A percentile compares a stretch with the other conserved stretches of the same genome.
These are phyloP conservation scores for Arrhopalites spinosus DNA, from an alignment of 2,888 invertebrate genomes.

Conservation along the genomic window DNA sequence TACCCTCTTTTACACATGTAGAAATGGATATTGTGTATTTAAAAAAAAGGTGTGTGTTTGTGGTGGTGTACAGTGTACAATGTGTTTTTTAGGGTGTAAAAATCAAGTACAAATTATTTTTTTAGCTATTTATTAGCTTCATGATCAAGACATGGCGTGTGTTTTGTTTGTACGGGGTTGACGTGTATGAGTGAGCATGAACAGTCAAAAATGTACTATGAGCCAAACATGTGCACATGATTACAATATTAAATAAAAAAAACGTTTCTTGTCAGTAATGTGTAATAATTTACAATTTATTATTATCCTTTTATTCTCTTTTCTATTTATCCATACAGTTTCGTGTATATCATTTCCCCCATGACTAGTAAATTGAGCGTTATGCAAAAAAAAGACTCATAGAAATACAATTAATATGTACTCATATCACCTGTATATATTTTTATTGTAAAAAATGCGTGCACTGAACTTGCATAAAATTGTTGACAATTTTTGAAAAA, in stretches of 20 bases:
- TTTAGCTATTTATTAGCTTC: not conserved
- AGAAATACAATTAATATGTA: not conserved
- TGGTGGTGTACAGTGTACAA: too few relatives aligned
- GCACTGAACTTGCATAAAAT: not conserved
- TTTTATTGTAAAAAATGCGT: not conserved
- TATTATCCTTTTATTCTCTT: not conserved
- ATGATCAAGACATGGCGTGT: slow-evolving; percentile 32
- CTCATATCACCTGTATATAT: not conserved
- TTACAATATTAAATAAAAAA: too few relatives aligned
- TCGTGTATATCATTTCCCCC: too few relatives aligned
- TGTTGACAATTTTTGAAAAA: not conserved
- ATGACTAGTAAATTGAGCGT: too few relatives aligned
- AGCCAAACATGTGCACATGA: too few relatives aligned
- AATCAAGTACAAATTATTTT: too few relatives aligned
- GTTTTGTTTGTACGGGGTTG: not conserved
- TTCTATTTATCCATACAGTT: not conserved
- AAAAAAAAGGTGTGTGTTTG: too few relatives aligned
- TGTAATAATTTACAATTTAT: slow-evolving; percentile 7
- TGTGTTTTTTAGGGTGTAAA: too few relatives aligned
- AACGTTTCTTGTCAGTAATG: slow-evolving; percentile 26
- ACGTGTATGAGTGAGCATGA: not conserved
- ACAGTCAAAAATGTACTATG: not conserved
- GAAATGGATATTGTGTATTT: too few relatives aligned
- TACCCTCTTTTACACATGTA: too few relatives aligned
- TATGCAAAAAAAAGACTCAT: not conserved